These are phyloP conservation scores for Poeciliopsis turneri DNA, from an alignment of 2,797 vertebrate genomes.

Conservation along the genomic window DNA sequence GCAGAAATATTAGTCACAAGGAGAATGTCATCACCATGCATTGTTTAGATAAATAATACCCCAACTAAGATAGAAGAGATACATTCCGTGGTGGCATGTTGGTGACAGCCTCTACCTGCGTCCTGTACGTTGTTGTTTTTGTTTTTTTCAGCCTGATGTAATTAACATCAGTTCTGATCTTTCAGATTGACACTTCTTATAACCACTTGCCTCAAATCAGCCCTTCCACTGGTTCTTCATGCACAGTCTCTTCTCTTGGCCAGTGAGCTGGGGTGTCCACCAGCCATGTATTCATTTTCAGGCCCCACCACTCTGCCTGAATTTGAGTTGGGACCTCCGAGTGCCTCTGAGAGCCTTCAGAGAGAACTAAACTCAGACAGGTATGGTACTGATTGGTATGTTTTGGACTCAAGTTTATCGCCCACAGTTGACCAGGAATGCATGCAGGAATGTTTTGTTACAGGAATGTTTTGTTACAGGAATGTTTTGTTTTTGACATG, in stretches of 20 bases:
- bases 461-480: neutral
- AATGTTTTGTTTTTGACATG: neutral
- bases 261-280: constrained; percentile 67
- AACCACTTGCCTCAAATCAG: constrained; percentile 3
- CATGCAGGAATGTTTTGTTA: neutral
- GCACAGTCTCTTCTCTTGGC: constrained; percentile 68
- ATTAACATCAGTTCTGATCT: constrained; percentile 10
- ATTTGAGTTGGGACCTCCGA: constrained; percentile 65
- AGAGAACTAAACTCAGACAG: constrained; percentile 60
- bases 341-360: constrained; percentile 52
- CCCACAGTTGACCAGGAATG: neutral
- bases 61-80: neutral
- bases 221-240: constrained; percentile 43
- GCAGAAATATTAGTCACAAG: constrained; percentile 7
- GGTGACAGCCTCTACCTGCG: constrained; percentile 2
- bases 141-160: constrained; percentile 12
- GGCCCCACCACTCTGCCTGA: constrained; percentile 70
- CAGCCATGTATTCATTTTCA: constrained; percentile 75
- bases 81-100: neutral
- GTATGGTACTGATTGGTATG: constrained; percentile 53
- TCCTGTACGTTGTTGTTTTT: constrained; percentile 10
- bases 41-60: neutral
- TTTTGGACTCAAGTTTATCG: neutral
- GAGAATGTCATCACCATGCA: neutral
- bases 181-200: constrained; percentile 22